Base-by-base conservation (phyloP, 2,888 invertebrate genomes). In the Nipponacmea schrenckii region DNA sequence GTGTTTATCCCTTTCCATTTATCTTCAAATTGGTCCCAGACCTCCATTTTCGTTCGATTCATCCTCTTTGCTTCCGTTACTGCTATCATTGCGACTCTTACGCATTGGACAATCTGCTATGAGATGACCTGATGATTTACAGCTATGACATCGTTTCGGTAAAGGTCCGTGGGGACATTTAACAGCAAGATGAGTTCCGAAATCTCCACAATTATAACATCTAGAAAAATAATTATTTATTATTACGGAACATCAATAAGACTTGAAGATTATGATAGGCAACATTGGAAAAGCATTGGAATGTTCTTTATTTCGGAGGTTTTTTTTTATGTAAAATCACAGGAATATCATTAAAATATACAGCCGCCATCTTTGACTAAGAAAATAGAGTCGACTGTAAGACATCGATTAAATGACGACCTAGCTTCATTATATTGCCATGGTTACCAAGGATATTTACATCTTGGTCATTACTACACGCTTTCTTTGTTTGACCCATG, bases 161-260 rank as follows among this genome's bases (percentile, higher is more conserved):
- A 95, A 94, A 68, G 96, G 96, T 17, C 95, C 95, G 87, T 94
- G 91, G 77, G 93, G 92, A 89, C 96, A 96, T 88, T 95, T 95
- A 48, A 95, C 94, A 46, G 96, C 96, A 85, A 96, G 94, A 90
- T 96, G 96, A 89, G 96, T 96, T 67, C 95, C 94, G 87, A 96
- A 95, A 89, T 95, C 95, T 5, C 96, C 96, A 86, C 96, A 96
- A 89, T 96, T 96, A 90, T 96, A 96, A 90, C 96, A 96, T 87
- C 95, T 94, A 88, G 5, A 79, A 81, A 69, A 26, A 56, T 24
- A 50, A 64, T 39, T 17, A 31, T 26, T 64, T 26, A 39, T n/a
- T n/a, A 69, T 20, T 7, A 12, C 14, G 15, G 24, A 50, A 46
- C 24, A 8, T 39, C 1, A 7, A 39, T 39, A 39, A 5, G 8